Base-by-base conservation (phyloP, 2,888 invertebrate genomes). In the Ethmia dodecea region DNA sequence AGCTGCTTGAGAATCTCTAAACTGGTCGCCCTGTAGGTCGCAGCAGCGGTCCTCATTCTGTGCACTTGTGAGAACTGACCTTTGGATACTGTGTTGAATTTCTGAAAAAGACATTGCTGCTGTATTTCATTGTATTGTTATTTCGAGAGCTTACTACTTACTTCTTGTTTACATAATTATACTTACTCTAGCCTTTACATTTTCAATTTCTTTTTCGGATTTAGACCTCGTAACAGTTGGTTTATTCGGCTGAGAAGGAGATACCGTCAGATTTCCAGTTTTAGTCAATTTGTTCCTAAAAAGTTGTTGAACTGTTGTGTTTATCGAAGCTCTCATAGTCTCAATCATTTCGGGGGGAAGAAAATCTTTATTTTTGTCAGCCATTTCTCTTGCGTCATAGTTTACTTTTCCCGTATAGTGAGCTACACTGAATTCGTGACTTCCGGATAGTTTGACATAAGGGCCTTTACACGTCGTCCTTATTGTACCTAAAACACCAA, bases 341-440 rank as follows among this genome's bases (percentile, higher is more conserved):
- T 95, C 95, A 37, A 95, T 93, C 84, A 97, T 91, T 83, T 97
- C 97, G 0, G 94, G 94, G 0, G 96, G 94, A 9, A 97, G 86
- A 60, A 96, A 96, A 67, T 97, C 97, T 34, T 95, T 91, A 77
- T 98, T 98, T 70, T 94, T 95, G 54, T 94, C 93, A 13, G 94
- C 89, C 87, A 97, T 94, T 60, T 94, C 93, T 44, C 90, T 88
- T 0, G 92, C 92, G 55, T 94, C 93, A 68, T 98, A 98, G 51
- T 89, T 90, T 9, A 97, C 91, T 76, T 92, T 93, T 11, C 97
- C 97, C 9, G 96, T 96, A 62, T 94, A 98, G 76, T 98, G 98
- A 13, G 95, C 93, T 13, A 97, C 91, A 14, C 92, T 91, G 57
- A 97, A 96, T 67, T 93, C 91, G 60, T 92, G 90, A 31, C 87